A percentile compares a stretch with the other conserved stretches of the same genome.
These are phyloP conservation scores for Chelonia mydas DNA, from an alignment of 2,797 vertebrate genomes.

Conservation along the genomic window DNA sequence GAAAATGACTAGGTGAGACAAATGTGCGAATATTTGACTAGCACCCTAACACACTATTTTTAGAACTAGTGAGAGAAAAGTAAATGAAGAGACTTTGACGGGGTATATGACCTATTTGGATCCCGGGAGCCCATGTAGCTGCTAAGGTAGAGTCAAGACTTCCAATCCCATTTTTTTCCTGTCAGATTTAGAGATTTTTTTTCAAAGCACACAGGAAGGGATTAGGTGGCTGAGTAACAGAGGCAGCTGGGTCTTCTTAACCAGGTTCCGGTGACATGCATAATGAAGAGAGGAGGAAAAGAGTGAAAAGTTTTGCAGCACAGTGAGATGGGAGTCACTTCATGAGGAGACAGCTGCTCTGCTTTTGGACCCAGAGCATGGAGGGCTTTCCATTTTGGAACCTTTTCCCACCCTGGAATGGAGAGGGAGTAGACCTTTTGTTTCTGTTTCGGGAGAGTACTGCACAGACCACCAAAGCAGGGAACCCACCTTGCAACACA, in stretches of 20 bases:
- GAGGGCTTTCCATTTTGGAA: constrained; percentile 1
- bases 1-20: neutral
- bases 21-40: neutral
- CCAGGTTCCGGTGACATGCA: neutral
- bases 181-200: neutral
- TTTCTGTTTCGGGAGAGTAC: neutral
- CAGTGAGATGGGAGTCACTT: neutral
- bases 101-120: neutral
- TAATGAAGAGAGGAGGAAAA: neutral
- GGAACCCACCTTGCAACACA: neutral
- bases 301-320: neutral
- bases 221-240: neutral
- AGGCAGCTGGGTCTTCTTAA: neutral
- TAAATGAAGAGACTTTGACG: neutral
- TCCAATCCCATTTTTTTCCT: neutral
- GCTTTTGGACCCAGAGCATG: neutral
- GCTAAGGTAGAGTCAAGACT: neutral
- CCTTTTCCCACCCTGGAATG: neutral
- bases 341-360: neutral
- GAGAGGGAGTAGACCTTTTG: neutral
- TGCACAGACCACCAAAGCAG: neutral
- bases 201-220: neutral
- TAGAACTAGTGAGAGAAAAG: neutral
- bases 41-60: neutral
- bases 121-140: neutral